Evolutionary conservation across 2,797 vertebrate species (phyloP).

Genomic region (Cossypha niveicapilla): DNA sequence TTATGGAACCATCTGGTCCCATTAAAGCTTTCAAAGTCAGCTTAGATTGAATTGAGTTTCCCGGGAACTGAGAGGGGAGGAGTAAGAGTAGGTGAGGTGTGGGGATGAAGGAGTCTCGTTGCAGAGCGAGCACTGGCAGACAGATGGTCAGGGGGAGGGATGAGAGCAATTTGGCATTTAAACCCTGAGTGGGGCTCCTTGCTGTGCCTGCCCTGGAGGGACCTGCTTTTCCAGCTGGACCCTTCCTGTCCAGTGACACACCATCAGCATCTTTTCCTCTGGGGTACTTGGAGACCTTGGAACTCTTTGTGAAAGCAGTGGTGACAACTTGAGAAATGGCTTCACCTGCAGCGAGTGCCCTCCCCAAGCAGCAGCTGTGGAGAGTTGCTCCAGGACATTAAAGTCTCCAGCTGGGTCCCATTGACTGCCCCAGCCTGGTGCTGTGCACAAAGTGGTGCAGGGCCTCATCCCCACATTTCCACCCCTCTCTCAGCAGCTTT

Average conservation of each 20-base stretch:
- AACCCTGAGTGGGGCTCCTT: neutral
- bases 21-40: constrained; percentile 59
- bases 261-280: neutral
- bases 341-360: constrained; percentile 24
- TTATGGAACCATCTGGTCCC: constrained; percentile 71
- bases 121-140: neutral
- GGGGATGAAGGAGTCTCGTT: neutral
- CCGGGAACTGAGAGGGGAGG: neutral
- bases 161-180: neutral
- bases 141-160: neutral
- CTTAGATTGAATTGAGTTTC: constrained; percentile 38
- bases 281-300: neutral
- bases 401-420: neutral
- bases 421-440: neutral
- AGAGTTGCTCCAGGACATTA: constrained; percentile 11
- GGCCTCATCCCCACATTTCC: neutral
- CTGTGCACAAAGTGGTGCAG: neutral
- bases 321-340: constrained; percentile 53
- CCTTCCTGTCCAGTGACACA: neutral
- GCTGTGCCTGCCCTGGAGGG: neutral
- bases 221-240: neutral
- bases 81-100: neutral
- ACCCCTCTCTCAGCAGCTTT: neutral
- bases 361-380: neutral
- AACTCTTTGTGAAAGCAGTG: constrained; percentile 3